phyloP scores from a whole-genome alignment of 2,888 invertebrate genomes.

The Torymus tubicola region DNA sequence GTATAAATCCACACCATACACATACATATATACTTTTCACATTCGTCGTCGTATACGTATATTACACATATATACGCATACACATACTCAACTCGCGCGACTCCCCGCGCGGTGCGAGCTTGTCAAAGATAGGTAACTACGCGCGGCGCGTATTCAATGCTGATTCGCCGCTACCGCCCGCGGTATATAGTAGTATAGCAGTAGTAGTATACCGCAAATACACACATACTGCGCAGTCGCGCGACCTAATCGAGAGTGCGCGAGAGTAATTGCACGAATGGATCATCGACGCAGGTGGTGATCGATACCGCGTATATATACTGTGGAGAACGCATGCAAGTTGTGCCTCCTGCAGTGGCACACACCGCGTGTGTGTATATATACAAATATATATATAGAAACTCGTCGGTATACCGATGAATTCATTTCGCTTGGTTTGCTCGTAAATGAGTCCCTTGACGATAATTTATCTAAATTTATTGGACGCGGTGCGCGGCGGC shows the following conservation, averaged over 20 bases:
- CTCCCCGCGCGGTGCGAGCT: too few relatives aligned
- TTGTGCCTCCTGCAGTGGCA: background rate
- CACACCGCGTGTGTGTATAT: too few relatives aligned
- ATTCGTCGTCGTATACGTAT: too few relatives aligned
- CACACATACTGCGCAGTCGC: background rate
- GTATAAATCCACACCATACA: too few relatives aligned
- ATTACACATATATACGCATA: too few relatives aligned
- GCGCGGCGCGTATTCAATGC: background rate
- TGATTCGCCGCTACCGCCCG: background rate
- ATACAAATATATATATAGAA: too few relatives aligned
- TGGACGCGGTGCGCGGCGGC: background rate
- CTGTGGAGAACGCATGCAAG: background rate
- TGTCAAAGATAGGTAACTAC: too few relatives aligned
- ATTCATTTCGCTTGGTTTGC: conserved; percentile 15
- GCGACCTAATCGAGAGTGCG: conserved; percentile 16
- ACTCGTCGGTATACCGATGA: conserved; percentile 24
- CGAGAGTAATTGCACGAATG: conserved; percentile 11
- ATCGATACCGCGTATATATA: too few relatives aligned
- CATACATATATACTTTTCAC: too few relatives aligned
- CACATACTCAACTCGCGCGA: too few relatives aligned
- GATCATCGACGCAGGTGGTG: background rate
- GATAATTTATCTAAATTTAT: conserved; percentile 55
- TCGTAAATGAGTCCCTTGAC: conserved; percentile 46
- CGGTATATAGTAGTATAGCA: background rate
- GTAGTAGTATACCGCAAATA: background rate